Evolutionary conservation across 2,888 invertebrate species (phyloP), one percentile per base, ranked within the genome.

Genomic region (Taenaris catops): DNA sequence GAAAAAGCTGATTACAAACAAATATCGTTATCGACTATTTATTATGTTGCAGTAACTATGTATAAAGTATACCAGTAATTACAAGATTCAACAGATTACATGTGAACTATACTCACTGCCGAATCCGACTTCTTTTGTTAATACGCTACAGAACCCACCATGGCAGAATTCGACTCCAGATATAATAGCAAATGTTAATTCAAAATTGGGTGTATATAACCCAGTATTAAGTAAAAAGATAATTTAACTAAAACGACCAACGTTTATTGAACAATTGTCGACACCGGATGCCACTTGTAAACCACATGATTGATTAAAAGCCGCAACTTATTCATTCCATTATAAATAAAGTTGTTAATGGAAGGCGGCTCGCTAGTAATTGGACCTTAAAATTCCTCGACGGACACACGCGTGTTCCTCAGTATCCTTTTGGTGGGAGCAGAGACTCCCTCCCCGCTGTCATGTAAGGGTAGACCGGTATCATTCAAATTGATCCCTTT

Each of bases 281-380:
- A 56, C 51, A 59, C 74, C 71, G 78, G 75, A 75, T 70, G 69
- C 66, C 61, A 49, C 55, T 59, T 58, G 58, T 58, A 60, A 55
- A 55, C 64, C 63, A 58, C 62, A 71, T 75, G 76, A 79, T 80
- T 80, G 78, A 81, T 81, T 78, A 79, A 80, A 81, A 69, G 71
- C 78, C 75, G 75, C 80, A 70, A 76, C 64, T 71, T 78, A 78
- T 78, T 69, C 67, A 74, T 71, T 68, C 54, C 55, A 60, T 68
- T 69, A 73, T 78, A 79, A 78, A 79, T 80, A 78, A 79, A 75
- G 70, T 75, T 74, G 71, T 79, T 81, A 76, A 80, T 76, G 71
- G 68, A 63, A 54, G 61, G 53, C 65, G 62, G 69, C 59, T 63
- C 59, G 53, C 59, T 63, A 58, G 71, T 81, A 80, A 81, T 80